Conservation (phyloP, 2,113 vertebrate genomes). For the Hystrix cristata region DNA sequence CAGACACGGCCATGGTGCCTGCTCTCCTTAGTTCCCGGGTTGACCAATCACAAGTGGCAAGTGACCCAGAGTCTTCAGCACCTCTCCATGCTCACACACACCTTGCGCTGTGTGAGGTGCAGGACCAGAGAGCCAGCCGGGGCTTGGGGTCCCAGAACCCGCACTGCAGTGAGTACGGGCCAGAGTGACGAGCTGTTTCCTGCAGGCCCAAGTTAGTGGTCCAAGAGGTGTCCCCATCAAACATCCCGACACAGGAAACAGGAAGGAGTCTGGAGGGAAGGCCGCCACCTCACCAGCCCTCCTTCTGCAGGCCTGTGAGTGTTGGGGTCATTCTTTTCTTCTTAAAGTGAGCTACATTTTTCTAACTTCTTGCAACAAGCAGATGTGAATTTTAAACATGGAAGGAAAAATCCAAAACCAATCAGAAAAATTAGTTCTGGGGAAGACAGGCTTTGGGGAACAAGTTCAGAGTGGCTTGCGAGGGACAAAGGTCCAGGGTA, state of each 20-base stretch:
- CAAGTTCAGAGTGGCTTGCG: neutral
- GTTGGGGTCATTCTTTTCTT: neutral
- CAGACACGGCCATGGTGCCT: neutral
- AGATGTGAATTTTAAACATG: neutral
- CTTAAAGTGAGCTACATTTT: neutral
- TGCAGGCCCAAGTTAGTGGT: neutral
- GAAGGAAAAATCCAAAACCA: neutral
- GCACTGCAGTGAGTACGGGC: too few relatives aligned
- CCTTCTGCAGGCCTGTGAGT: neutral
- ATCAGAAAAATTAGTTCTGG: neutral
- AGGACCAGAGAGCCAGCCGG: neutral
- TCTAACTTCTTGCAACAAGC: neutral
- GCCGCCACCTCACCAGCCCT: rapidly evolving
- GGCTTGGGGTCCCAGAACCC: neutral
- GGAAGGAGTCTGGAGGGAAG: neutral
- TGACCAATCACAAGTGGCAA: neutral
- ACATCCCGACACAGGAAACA: too few relatives aligned
- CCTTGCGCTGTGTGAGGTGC: neutral
- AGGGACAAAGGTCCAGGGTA: neutral
- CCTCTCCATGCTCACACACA: too few relatives aligned
- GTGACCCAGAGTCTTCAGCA: neutral
- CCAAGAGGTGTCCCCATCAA: neutral
- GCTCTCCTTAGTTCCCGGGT: rapidly evolving
- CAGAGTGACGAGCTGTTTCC: neutral
- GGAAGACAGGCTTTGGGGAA: neutral